A percentile compares a stretch with the other conserved stretches of the same genome.
These are phyloP conservation scores for Aphis craccivora DNA, from an alignment of 1,140 invertebrate species.

Conservation along the genomic window DNA sequence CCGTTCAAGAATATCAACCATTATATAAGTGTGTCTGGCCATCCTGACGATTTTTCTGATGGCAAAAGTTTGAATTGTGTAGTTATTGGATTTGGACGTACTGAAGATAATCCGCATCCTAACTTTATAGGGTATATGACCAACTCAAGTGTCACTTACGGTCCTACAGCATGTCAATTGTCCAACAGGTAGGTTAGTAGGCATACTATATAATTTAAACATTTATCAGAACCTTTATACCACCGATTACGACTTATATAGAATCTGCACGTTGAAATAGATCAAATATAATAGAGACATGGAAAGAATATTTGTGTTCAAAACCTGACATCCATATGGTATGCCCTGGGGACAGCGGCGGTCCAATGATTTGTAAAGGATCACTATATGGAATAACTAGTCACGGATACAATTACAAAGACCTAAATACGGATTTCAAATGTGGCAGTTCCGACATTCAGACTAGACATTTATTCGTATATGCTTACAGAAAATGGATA, in stretches of 20 bases:
- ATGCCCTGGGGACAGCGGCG: slow-evolving; percentile 29
- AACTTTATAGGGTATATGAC: background rate
- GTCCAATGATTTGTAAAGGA: slow-evolving; percentile 27
- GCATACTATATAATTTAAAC: background rate
- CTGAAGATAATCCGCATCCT: no score
- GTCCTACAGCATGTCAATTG: background rate
- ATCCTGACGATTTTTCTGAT: background rate
- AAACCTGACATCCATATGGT: background rate
- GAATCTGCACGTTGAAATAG: background rate
- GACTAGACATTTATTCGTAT: slow-evolving; percentile 29
- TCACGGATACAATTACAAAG: background rate
- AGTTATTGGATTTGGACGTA: background rate
- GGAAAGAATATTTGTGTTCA: slow-evolving; percentile 31
- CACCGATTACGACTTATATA: background rate
- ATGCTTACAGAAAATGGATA: background rate
- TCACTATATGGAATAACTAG: background rate
- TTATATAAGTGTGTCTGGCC: background rate
- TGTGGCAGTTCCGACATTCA: slow-evolving; percentile 2
- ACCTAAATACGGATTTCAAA: background rate
- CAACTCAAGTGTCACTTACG: background rate
- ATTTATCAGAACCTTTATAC: background rate
- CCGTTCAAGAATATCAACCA: background rate
- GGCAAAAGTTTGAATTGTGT: background rate
- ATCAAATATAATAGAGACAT: background rate
- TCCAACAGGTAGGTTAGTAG: background rate